phyloP scores from a whole-genome alignment of 2,797 vertebrate species.

The Cirrhinus molitorella region DNA sequence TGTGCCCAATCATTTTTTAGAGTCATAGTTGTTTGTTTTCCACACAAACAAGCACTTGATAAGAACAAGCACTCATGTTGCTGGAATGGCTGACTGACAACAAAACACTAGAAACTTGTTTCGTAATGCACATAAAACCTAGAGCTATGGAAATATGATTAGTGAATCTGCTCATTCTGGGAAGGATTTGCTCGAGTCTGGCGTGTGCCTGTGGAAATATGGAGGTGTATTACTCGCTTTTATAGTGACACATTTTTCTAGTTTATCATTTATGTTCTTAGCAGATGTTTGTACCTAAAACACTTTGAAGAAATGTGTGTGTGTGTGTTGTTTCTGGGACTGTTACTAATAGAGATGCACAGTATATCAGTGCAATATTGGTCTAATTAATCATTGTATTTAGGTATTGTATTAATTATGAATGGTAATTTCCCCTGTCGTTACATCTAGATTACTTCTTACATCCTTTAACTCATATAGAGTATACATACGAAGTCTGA shows the following conservation, averaged over 20 bases:
- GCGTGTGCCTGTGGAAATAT: slow-evolving; percentile 27
- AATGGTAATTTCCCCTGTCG: not conserved
- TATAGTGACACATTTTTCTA: slow-evolving; percentile 33
- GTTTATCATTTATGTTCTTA: slow-evolving; percentile 20
- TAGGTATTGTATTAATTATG: not conserved
- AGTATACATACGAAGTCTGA: too few species aligned
- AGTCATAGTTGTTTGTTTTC: not conserved
- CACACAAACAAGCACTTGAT: slow-evolving; percentile 9
- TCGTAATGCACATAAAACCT: slow-evolving; percentile 3
- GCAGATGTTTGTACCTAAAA: slow-evolving; percentile 22
- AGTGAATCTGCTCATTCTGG: slow-evolving; percentile 21
- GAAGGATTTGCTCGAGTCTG: slow-evolving; percentile 2
- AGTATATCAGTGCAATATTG: not conserved
- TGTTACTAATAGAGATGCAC: not conserved
- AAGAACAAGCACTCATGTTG: not conserved
- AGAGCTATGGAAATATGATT: slow-evolving; percentile 36
- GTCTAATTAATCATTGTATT: too few species aligned
- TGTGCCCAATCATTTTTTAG: not conserved
- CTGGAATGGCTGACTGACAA: slow-evolving; percentile 4
- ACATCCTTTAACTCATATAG: not conserved
- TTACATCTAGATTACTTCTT: not conserved
- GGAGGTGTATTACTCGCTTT: slow-evolving; percentile 18
- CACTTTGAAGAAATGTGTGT: not conserved
- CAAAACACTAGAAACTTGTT: slow-evolving; percentile 16
- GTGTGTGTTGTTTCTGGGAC: not conserved